These are phyloP conservation scores for Solea senegalensis DNA, from an alignment of 2,113 vertebrate species.

Conservation along the genomic window DNA sequence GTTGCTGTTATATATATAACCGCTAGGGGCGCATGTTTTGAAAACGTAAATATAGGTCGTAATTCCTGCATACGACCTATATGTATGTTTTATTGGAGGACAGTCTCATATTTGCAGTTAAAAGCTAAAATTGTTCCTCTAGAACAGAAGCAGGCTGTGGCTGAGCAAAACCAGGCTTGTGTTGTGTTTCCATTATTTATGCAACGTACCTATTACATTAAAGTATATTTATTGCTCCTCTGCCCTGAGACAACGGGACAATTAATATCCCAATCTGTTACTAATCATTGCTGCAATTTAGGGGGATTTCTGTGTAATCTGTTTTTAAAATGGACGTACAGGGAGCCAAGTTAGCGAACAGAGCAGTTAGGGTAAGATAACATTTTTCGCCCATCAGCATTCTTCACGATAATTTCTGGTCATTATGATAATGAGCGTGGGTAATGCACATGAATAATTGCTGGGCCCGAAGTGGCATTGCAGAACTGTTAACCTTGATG, in stretches of 20 bases:
- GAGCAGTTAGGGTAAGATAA: constrained; percentile 23
- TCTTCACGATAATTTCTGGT: constrained; percentile 45
- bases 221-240: constrained; percentile 14
- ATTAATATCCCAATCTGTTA: constrained; percentile 2
- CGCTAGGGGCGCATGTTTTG: too few species aligned
- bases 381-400: constrained; percentile 36
- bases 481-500: constrained; percentile 43
- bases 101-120: too few species aligned
- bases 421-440: constrained; percentile 16
- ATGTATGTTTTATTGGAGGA: too few species aligned
- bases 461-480: constrained; percentile 35
- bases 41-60: too few species aligned
- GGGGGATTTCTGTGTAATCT: constrained; percentile 1
- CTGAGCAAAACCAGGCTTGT: not conserved
- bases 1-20: too few species aligned
- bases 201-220: not conserved
- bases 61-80: too few species aligned
- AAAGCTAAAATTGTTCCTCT: not conserved
- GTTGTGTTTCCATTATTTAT: constrained; percentile 17
- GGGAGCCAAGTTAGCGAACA: not conserved
- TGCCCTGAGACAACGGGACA: not conserved
- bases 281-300: not conserved
- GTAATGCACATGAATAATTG: constrained; percentile 51
- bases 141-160: not conserved
- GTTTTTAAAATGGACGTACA: not conserved